These are phyloP conservation scores for Monodelphis domestica DNA, from an alignment of 2,797 vertebrate species.

Conservation along the genomic window DNA sequence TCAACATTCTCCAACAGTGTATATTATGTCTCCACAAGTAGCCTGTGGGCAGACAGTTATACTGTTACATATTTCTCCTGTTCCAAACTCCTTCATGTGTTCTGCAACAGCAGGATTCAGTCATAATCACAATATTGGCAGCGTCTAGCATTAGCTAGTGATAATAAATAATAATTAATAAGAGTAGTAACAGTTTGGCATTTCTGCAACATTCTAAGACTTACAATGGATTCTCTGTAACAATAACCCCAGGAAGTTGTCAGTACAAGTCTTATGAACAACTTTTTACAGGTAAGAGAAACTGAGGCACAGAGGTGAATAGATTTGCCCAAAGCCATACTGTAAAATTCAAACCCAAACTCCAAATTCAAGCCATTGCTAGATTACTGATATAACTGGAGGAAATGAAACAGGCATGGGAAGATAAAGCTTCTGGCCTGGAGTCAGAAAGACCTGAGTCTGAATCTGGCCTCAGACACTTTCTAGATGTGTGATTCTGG, in stretches of 20 bases:
- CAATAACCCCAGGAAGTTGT: background rate
- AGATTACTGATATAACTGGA: background rate
- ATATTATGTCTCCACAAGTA: background rate
- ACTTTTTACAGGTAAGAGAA: background rate
- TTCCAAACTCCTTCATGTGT: background rate
- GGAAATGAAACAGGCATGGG: background rate
- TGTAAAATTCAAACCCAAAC: background rate
- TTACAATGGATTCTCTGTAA: background rate
- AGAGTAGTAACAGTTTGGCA: background rate
- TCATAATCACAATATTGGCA: background rate
- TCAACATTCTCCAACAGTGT: background rate
- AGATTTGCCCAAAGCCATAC: background rate
- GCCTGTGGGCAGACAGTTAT: background rate
- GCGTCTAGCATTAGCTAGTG: background rate
- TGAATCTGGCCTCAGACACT: background rate
- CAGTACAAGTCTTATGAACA: background rate
- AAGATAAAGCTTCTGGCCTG: too few relatives aligned
- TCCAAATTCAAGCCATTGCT: background rate
- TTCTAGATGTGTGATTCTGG: background rate
- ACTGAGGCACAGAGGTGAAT: background rate
- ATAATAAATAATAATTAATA: background rate
- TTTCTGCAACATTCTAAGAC: background rate
- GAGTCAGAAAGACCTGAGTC: background rate
- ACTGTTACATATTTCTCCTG: background rate
- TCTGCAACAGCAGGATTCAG: background rate